These are phyloP conservation scores for Perdita meconis DNA, from an alignment of 2,888 invertebrate species.

Conservation along the genomic window DNA sequence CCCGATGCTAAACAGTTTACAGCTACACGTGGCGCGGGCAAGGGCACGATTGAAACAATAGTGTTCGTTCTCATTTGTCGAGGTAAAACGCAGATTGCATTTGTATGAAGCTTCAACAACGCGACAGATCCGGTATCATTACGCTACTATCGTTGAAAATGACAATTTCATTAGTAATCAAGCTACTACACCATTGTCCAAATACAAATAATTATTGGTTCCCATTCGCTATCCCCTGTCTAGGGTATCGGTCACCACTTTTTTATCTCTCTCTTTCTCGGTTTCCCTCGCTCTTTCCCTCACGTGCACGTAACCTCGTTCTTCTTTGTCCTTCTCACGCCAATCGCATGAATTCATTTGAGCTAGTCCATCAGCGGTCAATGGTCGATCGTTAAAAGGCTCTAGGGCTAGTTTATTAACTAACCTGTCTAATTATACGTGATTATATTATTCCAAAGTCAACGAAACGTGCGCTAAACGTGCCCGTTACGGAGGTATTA, in stretches of 20 bases:
- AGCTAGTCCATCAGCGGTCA: conserved; percentile 36
- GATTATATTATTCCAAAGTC: conserved; percentile 52
- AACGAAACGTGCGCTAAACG: conserved; percentile 38
- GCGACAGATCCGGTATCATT: conserved; percentile 44
- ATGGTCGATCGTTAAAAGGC: conserved; percentile 57
- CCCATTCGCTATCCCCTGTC: conserved; percentile 14
- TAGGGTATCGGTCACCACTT: not conserved
- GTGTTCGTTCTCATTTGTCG: conserved; percentile 34
- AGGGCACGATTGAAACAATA: not conserved
- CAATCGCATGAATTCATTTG: conserved; percentile 25
- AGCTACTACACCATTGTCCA: conserved; percentile 73
- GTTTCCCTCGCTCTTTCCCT: not conserved
- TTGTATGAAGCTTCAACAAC: conserved; percentile 54
- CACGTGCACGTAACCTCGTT: not conserved
- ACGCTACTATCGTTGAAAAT: conserved; percentile 71
- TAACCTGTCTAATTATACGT: conserved; percentile 54
- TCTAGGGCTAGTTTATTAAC: conserved; percentile 62
- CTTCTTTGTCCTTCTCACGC: conserved; percentile 10
- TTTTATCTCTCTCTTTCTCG: conserved; percentile 7
- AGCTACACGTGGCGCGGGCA: no score
- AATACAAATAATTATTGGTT: conserved; percentile 76
- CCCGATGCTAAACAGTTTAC: no score
- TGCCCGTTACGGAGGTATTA: conserved; percentile 35
- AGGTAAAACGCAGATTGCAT: conserved; percentile 56
- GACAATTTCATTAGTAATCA: conserved; percentile 80